Evolutionary conservation across 2,797 vertebrate genomes (phyloP), one percentile per base, ranked within the genome.

Genomic region (Taeniopygia guttata): DNA sequence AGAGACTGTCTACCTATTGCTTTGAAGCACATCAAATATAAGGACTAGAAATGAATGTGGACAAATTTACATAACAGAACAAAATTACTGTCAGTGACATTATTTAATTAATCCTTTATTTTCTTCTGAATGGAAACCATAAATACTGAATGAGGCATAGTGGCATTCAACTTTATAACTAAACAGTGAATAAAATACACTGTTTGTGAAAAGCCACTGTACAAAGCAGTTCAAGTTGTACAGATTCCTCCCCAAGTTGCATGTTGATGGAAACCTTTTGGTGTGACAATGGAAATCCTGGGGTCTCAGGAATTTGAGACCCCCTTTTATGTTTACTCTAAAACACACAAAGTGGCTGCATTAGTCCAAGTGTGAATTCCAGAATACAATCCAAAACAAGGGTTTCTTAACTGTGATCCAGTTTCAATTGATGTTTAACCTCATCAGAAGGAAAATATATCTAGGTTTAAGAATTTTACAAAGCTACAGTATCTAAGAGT

Each of bases 401-500:
- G 25, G 27, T 20, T 87, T 72, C 67, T 73, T 64, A 87, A 72
- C 27, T 67, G 32, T 45, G 19, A 95, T 48, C 22, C 55, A 49
- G 8, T 51, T 80, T 89, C 79, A 66, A 29, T 4, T 74, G 67
- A 81, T 17, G 42, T 81, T 95, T 83, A 64, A 63, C 73, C 43
- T 66, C 62, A 68, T 30, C 14, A 43, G 30, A 78, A 84, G 13
- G 16, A 89, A 94, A 83, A 17, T 43, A 93, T 13, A 34, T 56
- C n/a, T 16, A 62, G 55, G 49, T 54, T 84, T 75, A 79, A 56
- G 46, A 67, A 84, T 67, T 93, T 63, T 64, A 87, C 52, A 77
- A 79, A 90, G 63, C 59, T 52, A 42, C n/a, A 43, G 48, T 43
- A 78, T 51, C 21, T 32, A 78, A 82, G 29, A 49, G 10, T 20